A percentile compares a stretch with the other conserved stretches of the same genome.
Conservation (phyloP, 2,888 invertebrate species). For the Apamea crenata region DNA sequence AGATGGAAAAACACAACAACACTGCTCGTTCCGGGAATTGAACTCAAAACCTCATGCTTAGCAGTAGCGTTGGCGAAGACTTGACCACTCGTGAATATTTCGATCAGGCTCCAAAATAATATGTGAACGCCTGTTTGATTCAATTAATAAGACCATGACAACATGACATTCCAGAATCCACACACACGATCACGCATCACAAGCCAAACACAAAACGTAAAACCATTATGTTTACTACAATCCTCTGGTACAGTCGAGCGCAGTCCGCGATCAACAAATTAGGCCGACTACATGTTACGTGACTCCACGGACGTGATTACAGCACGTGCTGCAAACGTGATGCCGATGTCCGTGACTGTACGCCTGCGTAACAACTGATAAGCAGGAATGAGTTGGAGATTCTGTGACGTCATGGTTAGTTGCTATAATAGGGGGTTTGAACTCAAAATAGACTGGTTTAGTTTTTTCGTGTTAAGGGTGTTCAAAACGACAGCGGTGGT, state of each 20-base stretch:
- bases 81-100: background rate
- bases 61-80: background rate
- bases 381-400: slow-evolving; percentile 54
- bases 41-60: background rate
- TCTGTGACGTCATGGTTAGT: slow-evolving; percentile 39
- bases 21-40: background rate
- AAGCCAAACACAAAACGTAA: slow-evolving; percentile 17
- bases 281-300: slow-evolving; percentile 74
- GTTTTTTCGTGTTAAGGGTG: background rate
- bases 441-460: too few species aligned
- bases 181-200: background rate
- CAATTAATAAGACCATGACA: slow-evolving; percentile 4
- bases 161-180: slow-evolving; percentile 14
- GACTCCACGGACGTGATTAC: slow-evolving; percentile 76
- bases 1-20: too few species aligned
- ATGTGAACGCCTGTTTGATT: background rate
- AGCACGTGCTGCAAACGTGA: slow-evolving; percentile 84
- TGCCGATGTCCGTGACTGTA: slow-evolving; percentile 76
- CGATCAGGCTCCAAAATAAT: background rate
- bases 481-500: background rate
- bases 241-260: slow-evolving; percentile 43
- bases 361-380: slow-evolving; percentile 51
- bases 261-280: slow-evolving; percentile 72
- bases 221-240: slow-evolving; percentile 41
- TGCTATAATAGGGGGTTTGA: background rate